Evolutionary conservation across 2,797 vertebrate species (phyloP).

Genomic region (Danio jaintianensis): DNA sequence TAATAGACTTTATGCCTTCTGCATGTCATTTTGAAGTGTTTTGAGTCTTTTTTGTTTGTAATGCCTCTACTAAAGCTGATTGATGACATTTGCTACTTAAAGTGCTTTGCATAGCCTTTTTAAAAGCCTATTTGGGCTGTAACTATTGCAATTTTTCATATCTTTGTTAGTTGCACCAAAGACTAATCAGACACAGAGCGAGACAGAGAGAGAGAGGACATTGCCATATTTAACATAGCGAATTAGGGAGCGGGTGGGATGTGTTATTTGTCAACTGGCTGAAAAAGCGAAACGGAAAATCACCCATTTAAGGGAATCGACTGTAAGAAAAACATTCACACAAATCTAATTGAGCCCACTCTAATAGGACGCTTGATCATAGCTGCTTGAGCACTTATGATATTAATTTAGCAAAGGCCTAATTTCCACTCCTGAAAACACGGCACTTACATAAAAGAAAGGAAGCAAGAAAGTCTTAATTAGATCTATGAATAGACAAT

Average conservation of each 20-base stretch:
- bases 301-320: conserved; percentile 75
- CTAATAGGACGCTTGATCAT: conserved; percentile 78
- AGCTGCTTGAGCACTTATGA: conserved; percentile 73
- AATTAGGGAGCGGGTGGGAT: conserved; percentile 58
- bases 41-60: neutral
- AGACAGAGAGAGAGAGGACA: neutral
- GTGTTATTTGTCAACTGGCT: conserved; percentile 59
- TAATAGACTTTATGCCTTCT: neutral
- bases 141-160: neutral
- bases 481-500: conserved; percentile 76
- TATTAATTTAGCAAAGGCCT: conserved; percentile 71
- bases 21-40: neutral
- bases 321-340: conserved; percentile 69
- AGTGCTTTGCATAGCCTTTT: conserved; percentile 7
- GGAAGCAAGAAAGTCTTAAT: conserved; percentile 70
- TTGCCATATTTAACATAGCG: conserved; percentile 2
- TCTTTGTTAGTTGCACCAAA: conserved; percentile 11
- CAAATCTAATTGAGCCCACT: conserved; percentile 70
- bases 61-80: neutral
- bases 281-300: conserved; percentile 67
- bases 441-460: conserved; percentile 70
- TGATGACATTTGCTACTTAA: neutral
- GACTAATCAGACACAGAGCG: neutral
- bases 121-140: conserved; percentile 5
- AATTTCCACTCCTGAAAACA: conserved; percentile 66